These are phyloP conservation scores for Stegostoma tigrinum DNA, from an alignment of 2,113 vertebrate genomes.

Conservation along the genomic window DNA sequence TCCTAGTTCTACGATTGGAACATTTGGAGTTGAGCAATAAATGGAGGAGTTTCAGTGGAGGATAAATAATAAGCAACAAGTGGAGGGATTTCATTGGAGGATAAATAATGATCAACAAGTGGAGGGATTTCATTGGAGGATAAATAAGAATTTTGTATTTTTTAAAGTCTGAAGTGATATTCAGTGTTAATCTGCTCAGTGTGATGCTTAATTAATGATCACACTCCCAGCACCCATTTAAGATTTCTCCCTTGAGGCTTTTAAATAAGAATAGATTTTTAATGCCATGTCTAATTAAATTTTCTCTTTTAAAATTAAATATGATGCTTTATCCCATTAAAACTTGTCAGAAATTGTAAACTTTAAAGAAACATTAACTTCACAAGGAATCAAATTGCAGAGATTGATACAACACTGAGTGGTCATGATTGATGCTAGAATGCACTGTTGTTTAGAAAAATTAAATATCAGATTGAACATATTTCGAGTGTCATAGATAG, in stretches of 20 bases:
- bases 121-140: background rate
- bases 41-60: too few relatives aligned
- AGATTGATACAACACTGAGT: background rate
- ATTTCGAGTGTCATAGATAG: background rate
- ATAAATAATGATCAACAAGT: background rate
- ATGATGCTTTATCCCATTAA: background rate
- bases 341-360: constrained; percentile 16
- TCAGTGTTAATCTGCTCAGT: background rate
- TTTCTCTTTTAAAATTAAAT: constrained; percentile 17
- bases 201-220: background rate
- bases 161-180: background rate
- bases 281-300: constrained; percentile 29
- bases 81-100: background rate
- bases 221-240: background rate
- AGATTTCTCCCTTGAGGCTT: constrained; percentile 19
- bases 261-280: constrained; percentile 18
- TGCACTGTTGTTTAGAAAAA: background rate
- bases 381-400: background rate
- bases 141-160: background rate
- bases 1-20: background rate
- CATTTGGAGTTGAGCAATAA: background rate
- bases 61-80: background rate
- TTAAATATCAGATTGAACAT: background rate
- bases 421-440: background rate
- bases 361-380: constrained; percentile 9